Conservation (phyloP, 2,113 vertebrate genomes). For the Hemichromis elongatus region DNA sequence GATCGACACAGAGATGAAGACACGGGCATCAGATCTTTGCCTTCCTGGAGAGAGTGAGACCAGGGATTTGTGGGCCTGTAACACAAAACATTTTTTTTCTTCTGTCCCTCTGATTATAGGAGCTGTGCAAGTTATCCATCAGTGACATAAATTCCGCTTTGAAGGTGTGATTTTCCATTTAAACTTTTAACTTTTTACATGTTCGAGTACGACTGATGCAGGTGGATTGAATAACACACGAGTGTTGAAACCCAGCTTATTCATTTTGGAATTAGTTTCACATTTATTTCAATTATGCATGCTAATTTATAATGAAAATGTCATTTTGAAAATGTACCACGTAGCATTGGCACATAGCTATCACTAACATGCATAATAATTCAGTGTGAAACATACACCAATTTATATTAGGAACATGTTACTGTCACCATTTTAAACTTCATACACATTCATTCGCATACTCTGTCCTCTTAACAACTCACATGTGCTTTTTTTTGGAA, state of each 20-base stretch:
- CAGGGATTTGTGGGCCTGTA: neutral
- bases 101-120: neutral
- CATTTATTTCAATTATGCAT: neutral
- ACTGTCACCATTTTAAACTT: neutral
- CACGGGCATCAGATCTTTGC: neutral
- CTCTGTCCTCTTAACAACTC: neutral
- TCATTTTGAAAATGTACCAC: neutral
- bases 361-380: neutral
- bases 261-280: neutral
- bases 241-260: neutral
- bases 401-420: neutral
- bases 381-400: neutral
- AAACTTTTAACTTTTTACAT: neutral
- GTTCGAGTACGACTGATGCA: neutral
- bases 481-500: neutral
- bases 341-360: neutral
- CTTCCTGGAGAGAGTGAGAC: slow-evolving; percentile 15
- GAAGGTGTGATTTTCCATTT: neutral
- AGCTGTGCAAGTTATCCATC: neutral
- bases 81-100: slow-evolving; percentile 22
- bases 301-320: neutral
- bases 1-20: neutral
- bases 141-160: neutral
- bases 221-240: neutral
- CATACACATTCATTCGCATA: neutral